Percentiles rank a stretch among this genome's conserved stretches.
phyloP scores from a whole-genome alignment of 1,140 invertebrate species.

The Coboldia fuscipes region DNA sequence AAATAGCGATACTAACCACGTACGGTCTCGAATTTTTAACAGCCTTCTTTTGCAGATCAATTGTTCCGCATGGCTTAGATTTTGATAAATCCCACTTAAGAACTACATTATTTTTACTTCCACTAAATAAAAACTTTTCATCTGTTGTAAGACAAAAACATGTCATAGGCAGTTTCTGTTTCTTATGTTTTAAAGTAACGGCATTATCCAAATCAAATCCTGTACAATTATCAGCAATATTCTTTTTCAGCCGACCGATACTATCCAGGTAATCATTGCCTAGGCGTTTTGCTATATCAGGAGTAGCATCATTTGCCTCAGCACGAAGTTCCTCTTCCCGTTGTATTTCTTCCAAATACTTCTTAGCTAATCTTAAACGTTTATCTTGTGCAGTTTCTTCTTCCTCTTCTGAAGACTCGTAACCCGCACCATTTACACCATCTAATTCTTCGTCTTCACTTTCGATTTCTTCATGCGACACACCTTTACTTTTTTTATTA shows the following conservation, averaged over 20 bases:
- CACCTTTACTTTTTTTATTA: too few species aligned
- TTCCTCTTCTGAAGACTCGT: too few species aligned
- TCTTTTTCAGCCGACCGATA: constrained; percentile 50
- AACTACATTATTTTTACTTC: constrained; percentile 70
- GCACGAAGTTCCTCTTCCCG: constrained; percentile 49
- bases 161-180: constrained; percentile 60
- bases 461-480: too few species aligned
- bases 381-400: constrained; percentile 79
- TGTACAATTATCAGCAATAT: constrained; percentile 44
- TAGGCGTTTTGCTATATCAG: constrained; percentile 44
- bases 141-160: constrained; percentile 60
- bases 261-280: constrained; percentile 70
- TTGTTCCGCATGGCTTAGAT: constrained; percentile 10
- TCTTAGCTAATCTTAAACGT: constrained; percentile 65
- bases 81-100: constrained; percentile 56
- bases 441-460: too few species aligned
- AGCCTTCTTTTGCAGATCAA: constrained; percentile 26
- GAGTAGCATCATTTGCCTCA: constrained; percentile 40
- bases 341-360: constrained; percentile 71
- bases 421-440: too few species aligned
- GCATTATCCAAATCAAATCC: constrained; percentile 24
- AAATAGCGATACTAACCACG: constrained; percentile 53
- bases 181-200: constrained; percentile 35
- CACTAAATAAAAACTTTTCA: constrained; percentile 52
- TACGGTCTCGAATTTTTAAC: constrained; percentile 23